A percentile compares a stretch with the other conserved stretches of the same genome.
phyloP scores from a whole-genome alignment of 2,888 invertebrate genomes.

The Melieria omissa region DNA sequence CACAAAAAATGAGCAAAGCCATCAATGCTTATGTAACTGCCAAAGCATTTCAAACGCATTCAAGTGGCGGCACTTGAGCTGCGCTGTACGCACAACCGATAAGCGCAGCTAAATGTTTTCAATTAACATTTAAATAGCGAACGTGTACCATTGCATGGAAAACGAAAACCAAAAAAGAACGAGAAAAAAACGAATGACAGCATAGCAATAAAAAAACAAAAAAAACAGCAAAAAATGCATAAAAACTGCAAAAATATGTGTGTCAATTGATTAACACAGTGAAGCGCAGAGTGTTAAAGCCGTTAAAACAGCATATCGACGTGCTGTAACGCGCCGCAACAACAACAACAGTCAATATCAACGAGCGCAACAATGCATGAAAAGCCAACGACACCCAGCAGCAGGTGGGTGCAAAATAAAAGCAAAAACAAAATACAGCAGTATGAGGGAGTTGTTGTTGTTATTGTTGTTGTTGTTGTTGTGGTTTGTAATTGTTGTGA shows the following conservation, averaged over 20 bases:
- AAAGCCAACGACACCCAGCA: too few species aligned
- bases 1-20: too few species aligned
- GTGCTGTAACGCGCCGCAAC: background rate
- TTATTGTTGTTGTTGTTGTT: too few species aligned
- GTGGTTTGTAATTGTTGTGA: too few species aligned
- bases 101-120: background rate
- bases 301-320: background rate
- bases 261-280: constrained; percentile 34
- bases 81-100: background rate
- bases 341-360: too few species aligned
- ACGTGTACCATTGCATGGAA: background rate
- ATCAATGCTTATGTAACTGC: too few species aligned
- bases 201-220: constrained; percentile 1
- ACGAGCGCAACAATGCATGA: too few species aligned
- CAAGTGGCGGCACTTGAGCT: background rate
- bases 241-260: constrained; percentile 12
- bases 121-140: background rate
- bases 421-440: too few species aligned
- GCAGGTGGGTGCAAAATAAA: too few species aligned
- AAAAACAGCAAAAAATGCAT: constrained; percentile 10
- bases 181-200: background rate
- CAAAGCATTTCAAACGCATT: too few species aligned
- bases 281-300: background rate
- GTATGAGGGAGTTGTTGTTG: too few species aligned
- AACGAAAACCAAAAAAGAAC: background rate